A percentile compares a stretch with the other conserved stretches of the same genome.
Conservation (phyloP, 2,888 invertebrate genomes). For the Hypercompe scribonia region DNA sequence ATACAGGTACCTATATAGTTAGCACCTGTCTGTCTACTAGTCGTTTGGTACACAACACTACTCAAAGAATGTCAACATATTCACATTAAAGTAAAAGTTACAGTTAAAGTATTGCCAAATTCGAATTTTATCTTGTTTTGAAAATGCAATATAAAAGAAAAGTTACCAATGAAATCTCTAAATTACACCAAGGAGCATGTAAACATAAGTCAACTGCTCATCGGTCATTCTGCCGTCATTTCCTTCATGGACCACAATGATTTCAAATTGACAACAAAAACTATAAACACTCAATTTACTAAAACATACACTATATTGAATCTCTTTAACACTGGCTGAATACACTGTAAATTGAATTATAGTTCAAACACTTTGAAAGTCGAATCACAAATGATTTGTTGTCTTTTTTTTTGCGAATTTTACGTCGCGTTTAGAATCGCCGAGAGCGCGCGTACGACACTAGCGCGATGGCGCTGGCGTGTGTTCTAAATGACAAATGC, state of each 20-base stretch:
- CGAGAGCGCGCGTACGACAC: conserved; percentile 65
- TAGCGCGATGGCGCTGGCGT: conserved; percentile 66
- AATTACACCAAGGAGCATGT: conserved; percentile 44
- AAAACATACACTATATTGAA: conserved; percentile 45
- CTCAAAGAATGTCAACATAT: background rate
- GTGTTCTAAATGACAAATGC: conserved; percentile 83
- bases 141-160: conserved; percentile 14
- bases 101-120: background rate
- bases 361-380: conserved; percentile 40
- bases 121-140: background rate
- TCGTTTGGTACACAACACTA: background rate
- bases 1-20: background rate
- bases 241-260: conserved; percentile 70
- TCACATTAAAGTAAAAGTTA: background rate
- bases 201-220: conserved; percentile 64
- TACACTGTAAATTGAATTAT: conserved; percentile 18
- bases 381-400: conserved; percentile 44
- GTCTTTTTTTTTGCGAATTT: conserved; percentile 58
- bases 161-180: conserved; percentile 49
- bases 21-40: background rate
- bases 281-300: conserved; percentile 52
- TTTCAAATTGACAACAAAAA: conserved; percentile 51
- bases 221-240: conserved; percentile 71
- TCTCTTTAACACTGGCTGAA: conserved; percentile 50
- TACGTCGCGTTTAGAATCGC: conserved; percentile 61